Evolutionary conservation across 2,797 vertebrate genomes (phyloP).

Genomic region (Pipistrellus kuhlii): DNA sequence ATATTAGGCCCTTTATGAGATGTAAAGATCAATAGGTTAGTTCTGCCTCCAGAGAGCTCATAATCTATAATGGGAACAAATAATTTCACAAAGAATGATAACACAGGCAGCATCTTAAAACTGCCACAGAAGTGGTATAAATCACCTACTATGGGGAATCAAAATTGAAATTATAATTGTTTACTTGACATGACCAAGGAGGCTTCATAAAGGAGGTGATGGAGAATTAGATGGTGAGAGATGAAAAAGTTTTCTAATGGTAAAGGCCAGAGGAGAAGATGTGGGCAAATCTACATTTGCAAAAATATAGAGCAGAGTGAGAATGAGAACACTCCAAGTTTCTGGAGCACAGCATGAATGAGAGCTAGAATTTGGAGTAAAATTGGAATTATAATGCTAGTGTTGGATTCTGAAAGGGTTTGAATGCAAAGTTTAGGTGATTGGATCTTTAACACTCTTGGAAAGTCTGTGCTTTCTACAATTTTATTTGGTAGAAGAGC

Average conservation of each 20-base stretch:
- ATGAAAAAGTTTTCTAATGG: neutral
- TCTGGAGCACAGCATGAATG: neutral
- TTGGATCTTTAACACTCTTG: neutral
- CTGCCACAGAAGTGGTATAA: neutral
- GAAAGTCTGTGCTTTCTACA: neutral
- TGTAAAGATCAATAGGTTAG: neutral
- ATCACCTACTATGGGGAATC: neutral
- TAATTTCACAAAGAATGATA: neutral
- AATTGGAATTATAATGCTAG: neutral
- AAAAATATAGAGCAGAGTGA: neutral
- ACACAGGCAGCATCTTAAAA: neutral
- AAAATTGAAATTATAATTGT: neutral
- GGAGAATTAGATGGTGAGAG: neutral
- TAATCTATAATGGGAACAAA: neutral
- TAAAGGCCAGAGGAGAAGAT: neutral
- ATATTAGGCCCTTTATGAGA: neutral
- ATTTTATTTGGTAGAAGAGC: neutral
- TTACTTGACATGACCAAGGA: neutral
- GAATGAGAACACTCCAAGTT: neutral
- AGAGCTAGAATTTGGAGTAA: neutral
- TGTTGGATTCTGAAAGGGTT: neutral
- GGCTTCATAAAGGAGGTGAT: neutral
- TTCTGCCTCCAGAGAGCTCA: neutral
- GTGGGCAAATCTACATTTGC: neutral
- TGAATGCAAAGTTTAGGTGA: neutral